Percentiles rank a stretch among this genome's conserved stretches.
phyloP scores from a whole-genome alignment of 2,888 invertebrate species.

The Chorisops tibialis region DNA sequence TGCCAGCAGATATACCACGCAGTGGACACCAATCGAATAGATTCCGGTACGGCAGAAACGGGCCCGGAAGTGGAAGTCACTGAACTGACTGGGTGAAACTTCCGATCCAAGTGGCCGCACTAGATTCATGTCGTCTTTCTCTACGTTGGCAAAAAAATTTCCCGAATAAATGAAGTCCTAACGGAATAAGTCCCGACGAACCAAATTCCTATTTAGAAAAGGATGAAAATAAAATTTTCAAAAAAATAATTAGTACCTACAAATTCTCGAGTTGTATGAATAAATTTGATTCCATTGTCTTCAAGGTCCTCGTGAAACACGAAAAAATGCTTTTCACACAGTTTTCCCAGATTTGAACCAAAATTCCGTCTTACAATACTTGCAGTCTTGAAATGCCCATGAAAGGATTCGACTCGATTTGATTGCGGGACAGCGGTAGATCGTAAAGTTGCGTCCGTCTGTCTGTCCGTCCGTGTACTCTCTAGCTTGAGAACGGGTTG shows the following conservation, averaged over 20 bases:
- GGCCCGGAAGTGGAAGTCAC: slow-evolving; percentile 83
- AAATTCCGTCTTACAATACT: slow-evolving; percentile 85
- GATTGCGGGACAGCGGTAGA: slow-evolving; percentile 78
- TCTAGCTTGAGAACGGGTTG: too few relatives aligned
- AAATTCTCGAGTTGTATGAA: slow-evolving; percentile 83
- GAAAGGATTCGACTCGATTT: slow-evolving; percentile 68
- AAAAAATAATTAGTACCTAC: slow-evolving; percentile 63
- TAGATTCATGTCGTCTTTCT: slow-evolving; percentile 57
- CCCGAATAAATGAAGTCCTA: slow-evolving; percentile 68
- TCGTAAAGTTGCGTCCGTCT: slow-evolving; percentile 80
- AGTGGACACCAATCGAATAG: slow-evolving; percentile 98
- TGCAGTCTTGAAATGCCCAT: slow-evolving; percentile 76
- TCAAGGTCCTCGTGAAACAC: slow-evolving; percentile 75
- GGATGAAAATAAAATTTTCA: neutral
- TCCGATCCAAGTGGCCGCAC: slow-evolving; percentile 40
- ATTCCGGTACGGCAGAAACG: slow-evolving; percentile 93
- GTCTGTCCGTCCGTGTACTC: too few relatives aligned
- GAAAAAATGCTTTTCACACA: too few relatives aligned
- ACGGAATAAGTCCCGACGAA: slow-evolving; percentile 68
- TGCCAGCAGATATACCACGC: slow-evolving; percentile 88
- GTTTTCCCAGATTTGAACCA: neutral
- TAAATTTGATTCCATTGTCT: slow-evolving; percentile 77
- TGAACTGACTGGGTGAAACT: slow-evolving; percentile 53
- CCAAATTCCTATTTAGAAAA: slow-evolving; percentile 90
- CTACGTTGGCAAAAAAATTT: slow-evolving; percentile 66